A percentile compares a stretch with the other conserved stretches of the same genome.
phyloP scores from a whole-genome alignment of 2,113 vertebrate genomes.

The Rhadina sibilatrix region DNA sequence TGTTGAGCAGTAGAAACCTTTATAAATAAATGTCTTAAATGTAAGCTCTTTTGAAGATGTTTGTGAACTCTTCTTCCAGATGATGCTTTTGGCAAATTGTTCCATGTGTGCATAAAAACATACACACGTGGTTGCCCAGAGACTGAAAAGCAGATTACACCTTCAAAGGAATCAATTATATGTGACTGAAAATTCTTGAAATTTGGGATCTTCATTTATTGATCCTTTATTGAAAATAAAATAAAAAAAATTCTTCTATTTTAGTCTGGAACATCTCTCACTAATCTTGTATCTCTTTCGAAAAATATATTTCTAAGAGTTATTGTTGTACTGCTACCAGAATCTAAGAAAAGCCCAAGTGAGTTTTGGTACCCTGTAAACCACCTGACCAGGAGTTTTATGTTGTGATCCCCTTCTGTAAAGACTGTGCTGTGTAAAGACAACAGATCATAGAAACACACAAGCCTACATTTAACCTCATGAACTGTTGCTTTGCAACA shows the following conservation, averaged over 20 bases:
- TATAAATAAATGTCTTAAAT: background rate
- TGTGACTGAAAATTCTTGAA: background rate
- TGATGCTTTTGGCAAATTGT: background rate
- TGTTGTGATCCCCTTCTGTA: background rate
- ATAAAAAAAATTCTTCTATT: background rate
- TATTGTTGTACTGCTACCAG: background rate
- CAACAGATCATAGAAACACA: background rate
- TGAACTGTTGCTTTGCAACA: background rate
- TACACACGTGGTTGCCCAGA: background rate
- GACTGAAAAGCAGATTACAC: background rate
- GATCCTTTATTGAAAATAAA: background rate
- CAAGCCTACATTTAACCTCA: background rate
- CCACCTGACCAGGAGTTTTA: slow-evolving; percentile 10
- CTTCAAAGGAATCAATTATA: background rate
- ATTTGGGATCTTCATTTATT: background rate
- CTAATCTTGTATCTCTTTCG: slow-evolving; percentile 6
- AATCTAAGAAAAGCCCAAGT: slow-evolving; percentile 8
- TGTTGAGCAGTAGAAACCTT: background rate
- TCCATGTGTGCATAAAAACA: accelerated
- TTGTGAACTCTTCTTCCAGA: background rate
- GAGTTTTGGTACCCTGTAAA: slow-evolving; percentile 13
- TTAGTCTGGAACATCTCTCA: background rate
- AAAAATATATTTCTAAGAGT: background rate
- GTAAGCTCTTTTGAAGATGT: background rate
- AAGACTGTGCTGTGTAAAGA: background rate